Conservation (phyloP, 2,888 invertebrate genomes). For the Dorcus parallelipipedus region DNA sequence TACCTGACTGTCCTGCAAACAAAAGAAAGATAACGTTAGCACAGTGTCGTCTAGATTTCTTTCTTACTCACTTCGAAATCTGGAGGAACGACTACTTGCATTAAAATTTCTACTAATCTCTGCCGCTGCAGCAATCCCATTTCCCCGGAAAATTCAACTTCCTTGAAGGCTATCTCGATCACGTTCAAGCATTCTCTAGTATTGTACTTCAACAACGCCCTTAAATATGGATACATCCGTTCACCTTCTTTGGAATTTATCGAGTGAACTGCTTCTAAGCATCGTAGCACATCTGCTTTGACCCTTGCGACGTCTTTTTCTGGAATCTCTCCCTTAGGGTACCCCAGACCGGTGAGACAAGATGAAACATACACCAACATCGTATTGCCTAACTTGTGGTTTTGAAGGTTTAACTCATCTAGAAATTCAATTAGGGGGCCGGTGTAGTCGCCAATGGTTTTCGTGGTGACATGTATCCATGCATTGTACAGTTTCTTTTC, state of each 20-base stretch:
- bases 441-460: conserved; percentile 71
- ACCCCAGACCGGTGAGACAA: conserved; percentile 81
- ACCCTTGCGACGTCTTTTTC: conserved; percentile 60
- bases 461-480: conserved; percentile 73
- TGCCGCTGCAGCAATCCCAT: conserved; percentile 70
- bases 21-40: too few species aligned
- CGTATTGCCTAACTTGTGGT: conserved; percentile 71
- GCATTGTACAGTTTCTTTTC: conserved; percentile 64
- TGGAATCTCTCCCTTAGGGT: conserved; percentile 72
- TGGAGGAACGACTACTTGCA: conserved; percentile 68
- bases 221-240: conserved; percentile 66
- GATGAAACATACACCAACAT: conserved; percentile 83
- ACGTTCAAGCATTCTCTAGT: conserved; percentile 84
- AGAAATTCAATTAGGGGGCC: conserved; percentile 69
- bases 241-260: conserved; percentile 60
- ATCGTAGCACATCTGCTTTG: conserved; percentile 70
- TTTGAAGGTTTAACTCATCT: conserved; percentile 51
- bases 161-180: conserved; percentile 78
- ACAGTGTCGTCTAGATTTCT: not conserved
- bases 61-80: conserved; percentile 60
- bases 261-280: conserved; percentile 67
- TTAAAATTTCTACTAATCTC: conserved; percentile 72
- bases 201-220: conserved; percentile 76
- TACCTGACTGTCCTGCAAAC: conserved; percentile 52
- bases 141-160: conserved; percentile 72